phyloP scores from a whole-genome alignment of 2,888 invertebrate genomes.

The Drosophila anomalata region DNA sequence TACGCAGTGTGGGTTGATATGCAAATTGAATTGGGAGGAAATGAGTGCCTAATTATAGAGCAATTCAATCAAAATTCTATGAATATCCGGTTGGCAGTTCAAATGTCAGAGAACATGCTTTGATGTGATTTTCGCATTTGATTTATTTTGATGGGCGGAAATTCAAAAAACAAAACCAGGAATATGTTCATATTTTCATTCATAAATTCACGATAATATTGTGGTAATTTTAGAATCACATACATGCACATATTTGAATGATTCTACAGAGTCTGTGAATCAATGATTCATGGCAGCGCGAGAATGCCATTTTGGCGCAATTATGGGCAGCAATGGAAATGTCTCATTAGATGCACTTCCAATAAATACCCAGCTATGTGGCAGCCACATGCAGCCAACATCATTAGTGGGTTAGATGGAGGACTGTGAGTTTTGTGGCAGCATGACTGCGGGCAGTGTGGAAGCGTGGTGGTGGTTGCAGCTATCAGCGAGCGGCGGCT shows the following conservation, averaged over 20 bases:
- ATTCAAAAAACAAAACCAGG: conserved; percentile 44
- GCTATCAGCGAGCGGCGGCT: conserved; percentile 41
- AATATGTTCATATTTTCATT: conserved; percentile 49
- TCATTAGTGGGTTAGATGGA: conserved; percentile 67
- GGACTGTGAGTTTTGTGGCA: neutral
- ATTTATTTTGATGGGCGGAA: conserved; percentile 61
- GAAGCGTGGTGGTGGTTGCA: conserved; percentile 21
- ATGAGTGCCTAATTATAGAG: conserved; percentile 34
- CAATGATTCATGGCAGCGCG: conserved; percentile 12
- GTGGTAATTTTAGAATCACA: neutral
- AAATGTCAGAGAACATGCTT: conserved; percentile 59
- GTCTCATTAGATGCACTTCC: conserved; percentile 70
- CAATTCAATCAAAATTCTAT: conserved; percentile 19
- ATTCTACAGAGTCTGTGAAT: neutral
- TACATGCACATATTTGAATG: neutral
- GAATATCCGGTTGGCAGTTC: conserved; percentile 60
- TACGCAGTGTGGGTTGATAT: conserved; percentile 43
- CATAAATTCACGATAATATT: conserved; percentile 46
- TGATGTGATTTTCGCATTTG: conserved; percentile 56
- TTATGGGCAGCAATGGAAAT: conserved; percentile 34
- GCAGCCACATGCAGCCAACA: conserved; percentile 64
- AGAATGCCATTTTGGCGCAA: conserved; percentile 7
- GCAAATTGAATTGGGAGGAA: conserved; percentile 11
- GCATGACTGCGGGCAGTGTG: conserved; percentile 23
- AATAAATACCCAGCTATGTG: conserved; percentile 65